A percentile compares a stretch with the other conserved stretches of the same genome.
Evolutionary conservation across 2,113 vertebrate species (phyloP).

Genomic region (Nycticryphes semicollaris): DNA sequence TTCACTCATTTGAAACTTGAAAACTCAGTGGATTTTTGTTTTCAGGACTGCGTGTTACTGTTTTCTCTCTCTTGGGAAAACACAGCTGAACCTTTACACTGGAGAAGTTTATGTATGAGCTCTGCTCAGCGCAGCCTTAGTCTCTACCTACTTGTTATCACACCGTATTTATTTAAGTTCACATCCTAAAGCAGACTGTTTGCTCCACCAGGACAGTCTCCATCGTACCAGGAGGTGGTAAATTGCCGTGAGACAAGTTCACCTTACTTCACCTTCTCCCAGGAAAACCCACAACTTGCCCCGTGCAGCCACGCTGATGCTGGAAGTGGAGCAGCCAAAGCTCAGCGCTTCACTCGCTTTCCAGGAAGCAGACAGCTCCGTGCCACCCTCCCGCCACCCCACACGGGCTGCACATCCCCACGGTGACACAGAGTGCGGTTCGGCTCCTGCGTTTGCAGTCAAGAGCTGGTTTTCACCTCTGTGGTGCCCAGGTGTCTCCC

Average conservation of each 20-base stretch:
- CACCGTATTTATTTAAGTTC: neutral
- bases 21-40: neutral
- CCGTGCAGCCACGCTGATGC: rapidly evolving
- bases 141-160: neutral
- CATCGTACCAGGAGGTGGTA: neutral
- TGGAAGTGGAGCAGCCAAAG: neutral
- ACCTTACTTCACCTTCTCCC: neutral
- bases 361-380: rapidly evolving
- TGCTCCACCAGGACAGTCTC: neutral
- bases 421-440: neutral
- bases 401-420: rapidly evolving
- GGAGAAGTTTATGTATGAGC: neutral
- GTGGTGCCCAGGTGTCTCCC: rapidly evolving
- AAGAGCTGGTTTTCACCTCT: neutral
- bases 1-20: neutral
- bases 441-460: neutral
- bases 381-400: neutral
- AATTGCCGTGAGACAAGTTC: neutral
- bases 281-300: neutral
- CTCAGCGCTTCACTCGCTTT: neutral
- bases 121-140: neutral
- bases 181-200: neutral
- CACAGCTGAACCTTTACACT: neutral
- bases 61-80: neutral
- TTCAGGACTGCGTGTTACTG: neutral